These are phyloP conservation scores for Oenanthe oenanthe DNA, from an alignment of 2,113 vertebrate genomes.

Conservation along the genomic window DNA sequence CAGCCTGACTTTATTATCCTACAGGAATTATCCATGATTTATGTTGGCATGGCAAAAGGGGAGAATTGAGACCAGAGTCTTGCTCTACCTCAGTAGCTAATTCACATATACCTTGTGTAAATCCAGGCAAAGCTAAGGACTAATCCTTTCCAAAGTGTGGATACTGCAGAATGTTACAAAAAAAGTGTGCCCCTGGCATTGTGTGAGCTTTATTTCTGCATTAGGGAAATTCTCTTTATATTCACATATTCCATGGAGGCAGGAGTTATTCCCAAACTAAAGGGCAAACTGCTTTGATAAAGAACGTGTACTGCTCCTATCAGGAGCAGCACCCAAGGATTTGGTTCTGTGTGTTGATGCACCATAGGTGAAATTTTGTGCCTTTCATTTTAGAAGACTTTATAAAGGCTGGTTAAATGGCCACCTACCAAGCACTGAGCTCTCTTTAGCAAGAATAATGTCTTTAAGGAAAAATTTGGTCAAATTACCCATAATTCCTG, in stretches of 20 bases:
- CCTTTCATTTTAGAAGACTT: not conserved
- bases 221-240: not conserved
- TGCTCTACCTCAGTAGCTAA: not conserved
- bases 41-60: not conserved
- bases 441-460: not conserved
- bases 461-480: not conserved
- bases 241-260: too few relatives aligned
- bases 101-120: not conserved
- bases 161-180: not conserved
- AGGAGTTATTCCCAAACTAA: not conserved
- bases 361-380: not conserved
- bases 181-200: not conserved
- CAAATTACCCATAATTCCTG: not conserved
- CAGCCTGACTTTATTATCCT: not conserved
- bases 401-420: not conserved
- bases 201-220: not conserved
- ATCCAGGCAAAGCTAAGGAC: not conserved
- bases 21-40: not conserved
- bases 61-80: not conserved
- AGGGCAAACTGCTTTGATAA: not conserved
- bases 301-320: not conserved
- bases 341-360: not conserved
- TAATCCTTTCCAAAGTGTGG: not conserved
- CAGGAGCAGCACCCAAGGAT: not conserved
- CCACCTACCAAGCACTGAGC: not conserved